Conservation (phyloP, 2,888 invertebrate genomes). For the Papilio elwesi region DNA sequence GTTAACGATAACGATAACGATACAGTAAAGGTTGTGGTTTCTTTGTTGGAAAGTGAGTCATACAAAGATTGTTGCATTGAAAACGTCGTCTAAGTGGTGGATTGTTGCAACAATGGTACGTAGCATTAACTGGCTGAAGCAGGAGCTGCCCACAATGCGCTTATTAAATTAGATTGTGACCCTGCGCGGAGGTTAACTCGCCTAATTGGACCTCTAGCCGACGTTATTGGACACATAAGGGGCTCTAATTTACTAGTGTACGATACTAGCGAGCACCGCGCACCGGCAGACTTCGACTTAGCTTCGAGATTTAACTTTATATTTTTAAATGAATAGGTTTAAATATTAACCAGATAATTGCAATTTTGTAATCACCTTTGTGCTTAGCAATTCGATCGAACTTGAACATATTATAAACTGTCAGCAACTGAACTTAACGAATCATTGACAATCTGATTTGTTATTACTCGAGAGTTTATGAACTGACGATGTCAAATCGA, state of each 20-base stretch:
- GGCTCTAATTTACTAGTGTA: conserved; percentile 51
- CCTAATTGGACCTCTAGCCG: conserved; percentile 68
- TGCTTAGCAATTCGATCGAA: no score
- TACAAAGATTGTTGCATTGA: no score
- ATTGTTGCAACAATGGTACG: conserved; percentile 4
- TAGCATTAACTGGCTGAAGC: conserved; percentile 36
- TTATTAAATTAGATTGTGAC: conserved; percentile 76
- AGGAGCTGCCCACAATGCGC: conserved; percentile 41
- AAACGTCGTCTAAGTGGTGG: conserved; percentile 2
- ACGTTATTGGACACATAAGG: conserved; percentile 50
- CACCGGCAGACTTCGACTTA: neutral
- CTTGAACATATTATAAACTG: no score
- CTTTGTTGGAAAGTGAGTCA: no score
- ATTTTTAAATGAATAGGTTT: neutral
- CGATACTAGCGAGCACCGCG: conserved; percentile 10
- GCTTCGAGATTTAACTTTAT: neutral
- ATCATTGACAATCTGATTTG: no score
- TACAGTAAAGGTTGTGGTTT: no score
- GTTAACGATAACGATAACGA: no score
- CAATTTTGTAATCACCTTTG: no score
- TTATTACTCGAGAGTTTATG: no score
- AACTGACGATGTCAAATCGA: no score
- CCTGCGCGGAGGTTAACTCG: conserved; percentile 68
- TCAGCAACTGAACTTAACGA: no score
- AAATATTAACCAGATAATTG: neutral